Evolutionary conservation across 37 sponge, comb jelly and placozoan species (phyloP), one percentile per base, ranked within the genome.

Genomic region (Ephydatia muelleri): DNA sequence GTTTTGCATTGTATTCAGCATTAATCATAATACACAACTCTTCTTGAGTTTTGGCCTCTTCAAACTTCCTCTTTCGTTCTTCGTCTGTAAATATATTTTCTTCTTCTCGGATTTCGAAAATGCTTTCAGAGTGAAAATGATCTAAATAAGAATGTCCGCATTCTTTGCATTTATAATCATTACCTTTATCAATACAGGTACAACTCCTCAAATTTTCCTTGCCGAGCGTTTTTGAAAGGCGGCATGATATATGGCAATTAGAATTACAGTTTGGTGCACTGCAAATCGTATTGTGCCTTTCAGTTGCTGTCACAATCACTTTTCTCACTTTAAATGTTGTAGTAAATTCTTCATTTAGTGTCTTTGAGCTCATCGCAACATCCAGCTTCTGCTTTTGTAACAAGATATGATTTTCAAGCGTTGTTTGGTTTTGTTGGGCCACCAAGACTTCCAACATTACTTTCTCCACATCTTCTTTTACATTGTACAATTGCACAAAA

Each of bases 131-230:
- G 35, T 86, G 87, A 27, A 65, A 80, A 48, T 86, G 87, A 34
- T 43, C 13, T 27, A 25, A 35, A 49, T 86, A 86, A 21, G 12
- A 13, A 49, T 86, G 87, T 6, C 75, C 75, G 73, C 87, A 86
- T 25, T 12, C 75, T 47, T 5, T 25, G 39, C 87, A 86, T 16
- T 30, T 78, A 2, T 49, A 35, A 66, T 67, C 38, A 43, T 43
- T 43, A 30, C 26, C n/a, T 40, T 79, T 72, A 30, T 38, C 26
- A 35, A 86, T 86, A 75, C 75, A 73, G 12, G 38, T 2, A 72
- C 87, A 86, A 34, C 67, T 6, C 73, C 72, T 86, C 22, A 86
- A 86, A 5, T 16, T 38, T 31, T 70, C 72, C 38, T 86, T 80
- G 47, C 73, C 80, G 22, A 86, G 21, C 3, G 76, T 13, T 35